A percentile compares a stretch with the other conserved stretches of the same genome.
phyloP scores from a whole-genome alignment of 2,888 invertebrate genomes.

The Scaptomyza parva region DNA sequence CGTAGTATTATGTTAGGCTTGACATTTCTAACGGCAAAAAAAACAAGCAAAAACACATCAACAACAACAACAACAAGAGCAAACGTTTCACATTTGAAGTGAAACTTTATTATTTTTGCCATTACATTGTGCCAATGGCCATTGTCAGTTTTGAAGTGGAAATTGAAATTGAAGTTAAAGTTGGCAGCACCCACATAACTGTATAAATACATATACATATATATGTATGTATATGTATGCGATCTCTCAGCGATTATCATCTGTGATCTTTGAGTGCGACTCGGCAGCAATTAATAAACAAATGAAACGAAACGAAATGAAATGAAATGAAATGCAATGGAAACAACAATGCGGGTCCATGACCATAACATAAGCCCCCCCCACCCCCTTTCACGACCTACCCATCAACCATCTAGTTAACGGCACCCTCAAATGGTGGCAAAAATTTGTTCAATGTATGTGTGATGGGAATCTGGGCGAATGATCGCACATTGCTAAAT shows the following conservation, averaged over 20 bases:
- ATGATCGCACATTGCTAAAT: conserved; percentile 16
- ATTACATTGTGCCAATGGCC: conserved; percentile 64
- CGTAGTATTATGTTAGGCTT: too few species aligned
- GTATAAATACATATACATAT: conserved; percentile 63
- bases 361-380: conserved; percentile 55
- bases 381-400: neutral
- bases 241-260: conserved; percentile 27
- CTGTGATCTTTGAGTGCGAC: conserved; percentile 30
- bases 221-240: conserved; percentile 40
- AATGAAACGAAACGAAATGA: conserved; percentile 58
- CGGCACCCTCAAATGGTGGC: conserved; percentile 66
- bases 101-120: conserved; percentile 61
- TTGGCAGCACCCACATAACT: conserved; percentile 62
- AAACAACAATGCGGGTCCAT: conserved; percentile 77
- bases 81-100: conserved; percentile 56
- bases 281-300: conserved; percentile 69
- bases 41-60: neutral
- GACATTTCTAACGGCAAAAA: too few species aligned
- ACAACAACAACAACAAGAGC: conserved; percentile 2
- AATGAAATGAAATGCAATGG: conserved; percentile 60
- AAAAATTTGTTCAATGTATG: conserved; percentile 47
- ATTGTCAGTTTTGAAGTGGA: conserved; percentile 28
- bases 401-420: neutral
- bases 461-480: conserved; percentile 49
- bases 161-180: neutral